A percentile compares a stretch with the other conserved stretches of the same genome.
Evolutionary conservation across 2,888 invertebrate species (phyloP).

Genomic region (Augiades crinisus): DNA sequence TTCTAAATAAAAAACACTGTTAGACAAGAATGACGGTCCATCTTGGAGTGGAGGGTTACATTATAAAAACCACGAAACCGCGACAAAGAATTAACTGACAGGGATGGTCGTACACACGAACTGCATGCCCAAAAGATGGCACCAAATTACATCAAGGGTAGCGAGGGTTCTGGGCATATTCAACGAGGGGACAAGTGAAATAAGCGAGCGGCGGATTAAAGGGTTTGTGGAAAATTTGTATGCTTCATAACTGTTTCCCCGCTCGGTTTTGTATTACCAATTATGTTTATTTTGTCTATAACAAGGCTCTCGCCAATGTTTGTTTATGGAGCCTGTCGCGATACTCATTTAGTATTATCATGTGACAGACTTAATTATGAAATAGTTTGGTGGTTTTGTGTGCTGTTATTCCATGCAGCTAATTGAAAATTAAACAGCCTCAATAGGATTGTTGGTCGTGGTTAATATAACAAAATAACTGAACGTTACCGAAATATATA

Average conservation of each 20-base stretch:
- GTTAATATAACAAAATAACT: too few relatives aligned
- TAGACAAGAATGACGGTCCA: too few relatives aligned
- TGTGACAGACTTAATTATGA: slow-evolving; percentile 11
- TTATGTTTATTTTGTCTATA: slow-evolving; percentile 70
- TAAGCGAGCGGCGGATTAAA: slow-evolving; percentile 75
- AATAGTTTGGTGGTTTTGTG: slow-evolving; percentile 13
- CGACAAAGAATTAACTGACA: neutral
- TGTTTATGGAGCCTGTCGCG: slow-evolving; percentile 31
- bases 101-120: neutral
- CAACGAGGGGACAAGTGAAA: slow-evolving; percentile 77
- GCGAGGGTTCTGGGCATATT: slow-evolving; percentile 50
- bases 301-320: slow-evolving; percentile 49
- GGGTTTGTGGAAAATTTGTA: slow-evolving; percentile 78
- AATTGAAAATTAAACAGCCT: neutral
- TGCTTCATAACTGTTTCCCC: slow-evolving; percentile 67
- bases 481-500: too few relatives aligned
- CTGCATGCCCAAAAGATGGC: slow-evolving; percentile 13
- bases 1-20: too few relatives aligned
- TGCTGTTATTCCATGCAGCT: neutral
- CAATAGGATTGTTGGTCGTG: too few relatives aligned
- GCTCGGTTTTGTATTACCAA: slow-evolving; percentile 78
- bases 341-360: slow-evolving; percentile 3
- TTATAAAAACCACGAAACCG: neutral
- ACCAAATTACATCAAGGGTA: slow-evolving; percentile 67
- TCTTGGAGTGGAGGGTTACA: too few relatives aligned